Evolutionary conservation across 2,797 vertebrate species (phyloP), one percentile per base, ranked within the genome.

Genomic region (Danio aesculapii): DNA sequence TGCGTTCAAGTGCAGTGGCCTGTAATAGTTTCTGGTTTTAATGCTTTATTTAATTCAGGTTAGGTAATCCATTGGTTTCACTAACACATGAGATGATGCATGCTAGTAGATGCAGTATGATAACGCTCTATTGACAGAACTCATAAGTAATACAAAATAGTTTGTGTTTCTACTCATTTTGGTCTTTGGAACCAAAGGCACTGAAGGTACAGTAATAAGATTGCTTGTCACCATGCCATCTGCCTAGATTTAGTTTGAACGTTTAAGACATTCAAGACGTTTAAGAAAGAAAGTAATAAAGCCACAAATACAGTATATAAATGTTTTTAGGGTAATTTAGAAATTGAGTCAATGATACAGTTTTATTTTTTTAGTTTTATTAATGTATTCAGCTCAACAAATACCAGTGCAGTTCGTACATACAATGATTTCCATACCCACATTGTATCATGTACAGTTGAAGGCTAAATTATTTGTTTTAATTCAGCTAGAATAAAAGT

Each of bases 121-220:
- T 41, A 75, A 16, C n/a, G 0, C 59, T 17, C 21, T 10, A 75
- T 63, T 41, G 49, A 21, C 10, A 43, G 3, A 12, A 44, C 17
- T 53, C 13, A 55, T 3, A 64, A 55, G n/a, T 55, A 66, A 76
- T 55, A 7, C 17, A 55, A 53, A 55, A 39, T 53, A 66, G 47
- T 55, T 64, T 43, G 49, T 52, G 21, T 19, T 63, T 53, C 11
- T 53, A 19, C 49, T 64, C 30, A 30, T 76, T 76, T 75, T 62
- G 57, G 14, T 46, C 47, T 73, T 41, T 59, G 58, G 9, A 59
- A 59, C 19, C 43, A 41, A 57, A 59, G 41, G 39, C 43, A 16
- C 55, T 47, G 55, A 47, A 59, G 71, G 55, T 30, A 30, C 3
- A 30, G 30, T 59, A 59, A 73, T 58, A 46, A 9, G 7, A 58